Conservation (phyloP, 2,113 vertebrate species). For the Megaleporinus macrocephalus region DNA sequence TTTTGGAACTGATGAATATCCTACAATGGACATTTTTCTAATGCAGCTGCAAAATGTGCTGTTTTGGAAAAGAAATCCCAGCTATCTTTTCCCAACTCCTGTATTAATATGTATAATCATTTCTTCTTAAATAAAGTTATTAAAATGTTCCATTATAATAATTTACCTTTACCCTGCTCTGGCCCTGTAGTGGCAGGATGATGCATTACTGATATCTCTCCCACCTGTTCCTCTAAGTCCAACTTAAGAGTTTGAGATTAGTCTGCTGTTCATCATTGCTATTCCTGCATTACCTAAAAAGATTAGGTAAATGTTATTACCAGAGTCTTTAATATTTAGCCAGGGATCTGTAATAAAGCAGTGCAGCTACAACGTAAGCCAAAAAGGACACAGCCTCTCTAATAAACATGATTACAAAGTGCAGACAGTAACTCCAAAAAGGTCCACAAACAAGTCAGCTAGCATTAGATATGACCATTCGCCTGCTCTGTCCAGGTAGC, state of each 20-base stretch:
- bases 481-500: neutral
- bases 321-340: neutral
- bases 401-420: neutral
- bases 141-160: too few species aligned
- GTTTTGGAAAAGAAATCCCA: too few species aligned
- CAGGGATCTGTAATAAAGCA: neutral
- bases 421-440: too few species aligned
- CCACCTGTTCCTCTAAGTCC: conserved; percentile 9
- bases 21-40: too few species aligned
- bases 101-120: too few species aligned
- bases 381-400: neutral
- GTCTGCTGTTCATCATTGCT: conserved; percentile 11
- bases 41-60: too few species aligned
- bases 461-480: neutral
- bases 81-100: too few species aligned
- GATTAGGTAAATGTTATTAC: neutral
- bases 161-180: neutral
- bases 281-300: neutral
- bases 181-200: neutral
- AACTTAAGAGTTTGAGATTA: neutral
- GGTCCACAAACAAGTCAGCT: neutral
- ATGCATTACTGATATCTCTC: conserved; percentile 11
- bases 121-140: too few species aligned
- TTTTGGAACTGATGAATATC: too few species aligned
- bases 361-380: neutral